Percentiles rank a stretch among this genome's conserved stretches.
phyloP scores from a whole-genome alignment of 2,113 vertebrate genomes.

The Tyto alba region DNA sequence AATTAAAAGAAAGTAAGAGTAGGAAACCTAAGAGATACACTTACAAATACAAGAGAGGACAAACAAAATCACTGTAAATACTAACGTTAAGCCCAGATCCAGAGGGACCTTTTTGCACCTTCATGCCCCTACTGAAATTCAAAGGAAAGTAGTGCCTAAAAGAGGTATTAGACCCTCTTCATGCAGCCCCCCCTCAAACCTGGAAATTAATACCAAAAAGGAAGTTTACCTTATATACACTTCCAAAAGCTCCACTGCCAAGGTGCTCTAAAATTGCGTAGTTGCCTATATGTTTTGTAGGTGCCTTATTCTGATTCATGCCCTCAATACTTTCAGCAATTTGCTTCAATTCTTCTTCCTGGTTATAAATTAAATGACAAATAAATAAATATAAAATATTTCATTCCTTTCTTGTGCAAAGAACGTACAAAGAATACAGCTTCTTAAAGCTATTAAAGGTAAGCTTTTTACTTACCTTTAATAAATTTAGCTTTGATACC shows the following conservation, averaged over 20 bases:
- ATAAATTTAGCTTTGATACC: constrained; percentile 77
- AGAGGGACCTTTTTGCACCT: background rate
- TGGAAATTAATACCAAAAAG: background rate
- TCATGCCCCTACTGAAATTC: background rate
- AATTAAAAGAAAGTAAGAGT: background rate
- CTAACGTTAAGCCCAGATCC: background rate
- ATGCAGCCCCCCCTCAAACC: background rate
- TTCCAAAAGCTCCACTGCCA: constrained; percentile 89
- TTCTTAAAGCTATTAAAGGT: background rate
- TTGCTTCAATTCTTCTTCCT: constrained; percentile 81
- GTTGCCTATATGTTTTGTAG: constrained; percentile 81
- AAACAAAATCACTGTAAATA: background rate
- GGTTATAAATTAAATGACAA: background rate
- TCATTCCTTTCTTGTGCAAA: background rate
- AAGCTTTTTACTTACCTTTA: constrained; percentile 70
- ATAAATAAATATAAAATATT: background rate
- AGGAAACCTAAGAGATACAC: background rate
- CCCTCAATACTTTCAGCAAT: constrained; percentile 80
- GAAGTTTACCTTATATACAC: constrained; percentile 82
- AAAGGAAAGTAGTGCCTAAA: background rate
- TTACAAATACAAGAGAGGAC: background rate
- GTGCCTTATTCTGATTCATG: constrained; percentile 83
- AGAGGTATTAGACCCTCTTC: background rate
- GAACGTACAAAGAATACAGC: background rate
- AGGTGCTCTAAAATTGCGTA: constrained; percentile 87